Conservation (phyloP, 2,888 invertebrate genomes). For the Cataglyphis albicans region DNA sequence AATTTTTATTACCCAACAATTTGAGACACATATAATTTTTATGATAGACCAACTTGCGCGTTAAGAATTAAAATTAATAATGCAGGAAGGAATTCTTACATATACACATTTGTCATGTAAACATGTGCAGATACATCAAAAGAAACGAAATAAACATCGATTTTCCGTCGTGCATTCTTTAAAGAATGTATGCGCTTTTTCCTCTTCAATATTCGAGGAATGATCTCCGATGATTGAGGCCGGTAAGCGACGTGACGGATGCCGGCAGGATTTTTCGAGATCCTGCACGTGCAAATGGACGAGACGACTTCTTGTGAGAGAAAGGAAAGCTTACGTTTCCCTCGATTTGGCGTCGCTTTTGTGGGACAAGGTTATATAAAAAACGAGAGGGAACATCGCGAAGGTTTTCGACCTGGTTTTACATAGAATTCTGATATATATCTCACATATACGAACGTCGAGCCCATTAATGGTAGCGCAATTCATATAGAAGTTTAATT, state of each 20-base stretch:
- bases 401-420: slow-evolving; percentile 79
- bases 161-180: background rate
- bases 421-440: slow-evolving; percentile 59
- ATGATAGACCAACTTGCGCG: background rate
- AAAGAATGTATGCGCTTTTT: background rate
- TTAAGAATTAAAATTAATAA: background rate
- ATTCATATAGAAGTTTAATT: background rate
- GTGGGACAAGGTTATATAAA: slow-evolving; percentile 80
- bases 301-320: slow-evolving; percentile 66
- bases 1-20: slow-evolving; percentile 5
- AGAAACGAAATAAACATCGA: too few species aligned
- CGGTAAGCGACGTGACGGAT: background rate
- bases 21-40: background rate
- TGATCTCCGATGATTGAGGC: background rate
- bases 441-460: background rate
- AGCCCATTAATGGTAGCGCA: background rate
- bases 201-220: background rate
- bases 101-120: too few species aligned
- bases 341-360: slow-evolving; percentile 70
- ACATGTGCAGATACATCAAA: too few species aligned
- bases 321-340: slow-evolving; percentile 77
- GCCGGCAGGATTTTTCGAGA: background rate
- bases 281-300: background rate
- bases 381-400: slow-evolving; percentile 48
- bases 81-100: background rate